phyloP scores from a whole-genome alignment of 2,113 vertebrate species.

The Recurvirostra avosetta region DNA sequence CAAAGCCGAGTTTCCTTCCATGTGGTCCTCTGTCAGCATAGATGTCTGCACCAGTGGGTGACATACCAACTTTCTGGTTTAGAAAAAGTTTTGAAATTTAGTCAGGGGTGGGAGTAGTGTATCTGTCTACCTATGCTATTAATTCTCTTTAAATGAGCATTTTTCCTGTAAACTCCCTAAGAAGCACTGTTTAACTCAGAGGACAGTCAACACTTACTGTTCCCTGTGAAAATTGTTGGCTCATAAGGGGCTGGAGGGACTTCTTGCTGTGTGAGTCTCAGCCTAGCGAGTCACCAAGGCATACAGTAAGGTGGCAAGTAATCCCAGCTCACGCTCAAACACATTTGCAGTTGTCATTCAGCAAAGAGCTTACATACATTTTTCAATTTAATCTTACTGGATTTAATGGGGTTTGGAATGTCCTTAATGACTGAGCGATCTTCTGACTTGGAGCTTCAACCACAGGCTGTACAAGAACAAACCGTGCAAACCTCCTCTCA shows the following conservation, averaged over 20 bases:
- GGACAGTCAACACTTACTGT: background rate
- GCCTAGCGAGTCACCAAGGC: background rate
- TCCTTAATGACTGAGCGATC: background rate
- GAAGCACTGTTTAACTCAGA: background rate
- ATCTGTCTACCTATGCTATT: background rate
- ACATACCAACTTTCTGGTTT: background rate
- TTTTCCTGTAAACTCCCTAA: background rate
- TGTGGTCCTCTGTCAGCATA: background rate
- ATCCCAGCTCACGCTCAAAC: background rate
- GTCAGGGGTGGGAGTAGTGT: background rate
- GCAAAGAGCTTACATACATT: background rate
- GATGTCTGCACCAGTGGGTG: background rate
- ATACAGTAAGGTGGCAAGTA: background rate
- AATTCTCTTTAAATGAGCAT: background rate
- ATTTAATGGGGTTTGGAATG: background rate
- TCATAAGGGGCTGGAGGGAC: background rate
- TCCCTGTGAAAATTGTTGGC: background rate
- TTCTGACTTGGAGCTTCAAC: background rate
- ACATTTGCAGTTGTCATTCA: background rate
- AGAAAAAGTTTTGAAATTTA: background rate
- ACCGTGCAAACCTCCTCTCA: background rate
- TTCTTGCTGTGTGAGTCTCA: background rate
- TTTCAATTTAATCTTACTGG: background rate
- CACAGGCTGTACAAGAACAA: background rate
- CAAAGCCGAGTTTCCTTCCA: background rate